These are phyloP conservation scores for Goniozus legneri DNA, from an alignment of 1,140 invertebrate genomes.

Conservation along the genomic window DNA sequence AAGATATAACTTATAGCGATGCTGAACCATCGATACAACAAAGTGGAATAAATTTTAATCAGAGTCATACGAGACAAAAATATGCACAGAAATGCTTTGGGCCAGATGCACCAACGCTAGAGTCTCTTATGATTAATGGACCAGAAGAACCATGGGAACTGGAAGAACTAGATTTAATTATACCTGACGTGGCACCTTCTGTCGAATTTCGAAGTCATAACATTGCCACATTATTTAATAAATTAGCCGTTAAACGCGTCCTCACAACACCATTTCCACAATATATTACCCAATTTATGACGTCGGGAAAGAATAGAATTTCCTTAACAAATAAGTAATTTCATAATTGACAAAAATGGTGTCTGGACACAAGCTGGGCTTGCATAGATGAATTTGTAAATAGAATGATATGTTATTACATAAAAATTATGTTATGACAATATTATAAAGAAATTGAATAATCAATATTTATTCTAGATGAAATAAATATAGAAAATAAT, in stretches of 20 bases:
- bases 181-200: not conserved
- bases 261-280: constrained; percentile 29
- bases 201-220: constrained; percentile 31
- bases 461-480: no score
- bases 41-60: constrained; percentile 37
- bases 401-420: no score
- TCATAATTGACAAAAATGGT: no score
- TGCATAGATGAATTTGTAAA: no score
- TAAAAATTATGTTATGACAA: no score
- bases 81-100: constrained; percentile 31
- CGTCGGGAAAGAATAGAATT: constrained; percentile 24
- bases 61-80: constrained; percentile 30
- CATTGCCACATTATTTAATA: constrained; percentile 25
- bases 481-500: no score
- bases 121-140: constrained; percentile 25
- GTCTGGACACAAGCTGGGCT: no score
- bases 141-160: constrained; percentile 16
- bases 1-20: constrained; percentile 12
- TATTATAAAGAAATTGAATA: no score
- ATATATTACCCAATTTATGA: constrained; percentile 34
- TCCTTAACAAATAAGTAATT: constrained; percentile 6
- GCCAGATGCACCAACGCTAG: constrained; percentile 27
- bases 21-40: constrained; percentile 20
- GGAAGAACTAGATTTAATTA: constrained; percentile 10
- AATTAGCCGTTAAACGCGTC: constrained; percentile 24